Evolutionary conservation across 1,140 invertebrate genomes (phyloP), one percentile per base, ranked within the genome.

Genomic region (Drosophila ercepeae): DNA sequence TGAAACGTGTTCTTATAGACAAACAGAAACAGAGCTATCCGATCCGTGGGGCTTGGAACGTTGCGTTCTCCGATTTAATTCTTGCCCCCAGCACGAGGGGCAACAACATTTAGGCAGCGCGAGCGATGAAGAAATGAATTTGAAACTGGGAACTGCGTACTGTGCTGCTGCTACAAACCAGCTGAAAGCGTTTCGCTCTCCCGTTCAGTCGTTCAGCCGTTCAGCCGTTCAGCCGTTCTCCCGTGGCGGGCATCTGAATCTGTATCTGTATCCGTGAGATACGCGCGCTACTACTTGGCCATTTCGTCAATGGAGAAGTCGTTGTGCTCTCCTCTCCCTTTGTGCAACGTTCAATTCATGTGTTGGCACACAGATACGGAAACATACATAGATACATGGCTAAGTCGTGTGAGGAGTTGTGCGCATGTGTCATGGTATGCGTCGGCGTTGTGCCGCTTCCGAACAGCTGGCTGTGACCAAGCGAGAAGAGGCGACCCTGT

Each of bases 381-480:
- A 8, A n/a, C n/a, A 27, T 27, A 27, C 27, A 27, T 8, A 8
- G 27, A 7, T 8, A 8, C 27, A 27, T 8, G 9, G 27, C 7
- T 27, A 27, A 7, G 27, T n/a, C n/a, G 27, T 8, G 7, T 51
- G 27, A 18, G n/a, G 16, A 25, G 18, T 34, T 36, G 41, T 34
- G 46, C 50, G 53, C 13, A 57, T 55, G 70, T 61, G 34, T 50
- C 36, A 14, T 13, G 27, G 45, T 68, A 34, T 63, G 48, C 23
- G 48, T 51, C 29, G 39, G 44, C 18, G 55, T 45, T 23, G 39
- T 32, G 27, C 27, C 34, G 53, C 75, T 44, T 18, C 18, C 14
- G 11, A 32, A 44, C 81, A 84, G 82, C 81, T 84, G 81, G 81
- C 71, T 69, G 58, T 81, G 86, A 84, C 75, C 81, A 79, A 16